These are phyloP conservation scores for Coracopsis vasa DNA, from an alignment of 2,113 vertebrate genomes.

Conservation along the genomic window DNA sequence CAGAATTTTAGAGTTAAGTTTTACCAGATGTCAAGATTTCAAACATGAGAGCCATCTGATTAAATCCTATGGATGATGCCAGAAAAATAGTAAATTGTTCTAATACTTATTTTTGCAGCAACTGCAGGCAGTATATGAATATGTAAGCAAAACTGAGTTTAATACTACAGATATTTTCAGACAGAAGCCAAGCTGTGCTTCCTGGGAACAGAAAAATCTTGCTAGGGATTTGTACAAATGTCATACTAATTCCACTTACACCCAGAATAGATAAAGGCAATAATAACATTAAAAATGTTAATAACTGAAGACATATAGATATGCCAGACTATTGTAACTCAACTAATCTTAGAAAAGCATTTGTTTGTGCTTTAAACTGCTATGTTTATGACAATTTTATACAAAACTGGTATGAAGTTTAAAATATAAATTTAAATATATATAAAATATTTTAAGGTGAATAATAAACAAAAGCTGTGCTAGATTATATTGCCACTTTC, in stretches of 20 bases:
- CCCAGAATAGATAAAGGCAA: background rate
- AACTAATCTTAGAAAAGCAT: background rate
- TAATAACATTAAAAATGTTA: background rate
- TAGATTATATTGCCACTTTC: background rate
- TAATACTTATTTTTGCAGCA: background rate
- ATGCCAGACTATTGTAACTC: background rate
- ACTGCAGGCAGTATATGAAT: background rate
- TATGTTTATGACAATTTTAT: background rate
- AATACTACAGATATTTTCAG: background rate
- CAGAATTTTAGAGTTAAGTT: background rate
- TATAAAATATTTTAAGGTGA: background rate
- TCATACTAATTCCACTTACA: background rate
- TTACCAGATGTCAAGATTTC: background rate
- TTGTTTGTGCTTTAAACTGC: background rate
- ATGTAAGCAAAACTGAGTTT: background rate
- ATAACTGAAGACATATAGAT: background rate
- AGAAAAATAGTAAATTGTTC: background rate
- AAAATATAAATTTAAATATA: background rate
- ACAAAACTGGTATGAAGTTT: background rate
- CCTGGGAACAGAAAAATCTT: background rate
- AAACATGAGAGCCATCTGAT: background rate
- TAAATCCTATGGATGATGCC: background rate
- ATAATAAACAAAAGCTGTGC: background rate
- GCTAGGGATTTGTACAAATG: background rate
- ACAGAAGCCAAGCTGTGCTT: background rate